Base-by-base conservation (phyloP, 2,888 invertebrate genomes). In the Alloplasta piceator region DNA sequence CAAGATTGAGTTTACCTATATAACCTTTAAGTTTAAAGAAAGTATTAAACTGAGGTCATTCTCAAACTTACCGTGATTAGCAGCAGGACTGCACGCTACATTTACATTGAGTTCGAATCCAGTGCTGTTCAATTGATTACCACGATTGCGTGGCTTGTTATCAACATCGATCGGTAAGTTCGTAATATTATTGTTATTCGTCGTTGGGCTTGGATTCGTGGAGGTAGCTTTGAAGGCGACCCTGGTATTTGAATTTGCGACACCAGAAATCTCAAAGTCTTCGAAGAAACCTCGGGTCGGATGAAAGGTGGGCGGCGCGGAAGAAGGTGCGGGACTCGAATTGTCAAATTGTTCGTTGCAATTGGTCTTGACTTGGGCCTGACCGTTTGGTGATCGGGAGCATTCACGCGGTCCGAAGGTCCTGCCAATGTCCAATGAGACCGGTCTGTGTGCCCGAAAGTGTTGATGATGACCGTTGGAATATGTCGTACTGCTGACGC, bases 51-150 rank as follows among this genome's bases (percentile, higher is more conserved):
- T 26, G 3, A 26, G 26, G 3, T 26, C 1, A 26, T 5, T 36
- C 1, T 14, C 0, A 16, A 39, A 63, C 83, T 80, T 86, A 91
- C 91, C 89, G 84, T 85, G 88, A 85, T 87, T 88, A 72, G 87
- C 85, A 77, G 87, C 86, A 66, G 90, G 89, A 70, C 85, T 90
- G 82, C 89, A 89, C 61, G 90, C 89, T 79, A 90, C 89, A 84
- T 90, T 90, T 75, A 89, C 89, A 83, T 89, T 91, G 78, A 91
- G 86, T 85, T 90, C 87, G 85, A 90, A 91, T 85, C 91, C 89
- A 83, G 88, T 50, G 55, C 71, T 71, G 61, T 46, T 38, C 90
- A 89, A 6, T 60, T 87, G 76, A 86, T 43, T 89, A 58, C 60
- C 71, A 60, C 73, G 63, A 83, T 92, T 93, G n/a, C 76, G 61